Conservation (phyloP, 1,140 invertebrate genomes). For the Bombus superbus region DNA sequence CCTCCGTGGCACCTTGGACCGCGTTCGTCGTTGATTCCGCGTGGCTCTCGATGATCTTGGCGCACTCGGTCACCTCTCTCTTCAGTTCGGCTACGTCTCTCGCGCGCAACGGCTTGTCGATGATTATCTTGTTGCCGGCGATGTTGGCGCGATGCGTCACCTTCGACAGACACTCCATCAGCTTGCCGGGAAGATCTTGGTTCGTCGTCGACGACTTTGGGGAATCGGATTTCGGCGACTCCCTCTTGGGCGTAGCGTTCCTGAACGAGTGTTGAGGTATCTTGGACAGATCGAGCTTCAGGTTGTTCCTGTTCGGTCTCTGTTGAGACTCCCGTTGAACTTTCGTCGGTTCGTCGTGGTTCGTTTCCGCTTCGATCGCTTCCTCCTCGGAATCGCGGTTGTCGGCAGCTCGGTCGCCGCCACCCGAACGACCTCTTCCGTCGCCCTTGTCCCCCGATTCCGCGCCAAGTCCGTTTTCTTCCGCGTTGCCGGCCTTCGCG, state of each 20-base stretch:
- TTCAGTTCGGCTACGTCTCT: slow-evolving; percentile 67
- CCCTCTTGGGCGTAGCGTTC: slow-evolving; percentile 68
- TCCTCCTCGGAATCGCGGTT: neutral
- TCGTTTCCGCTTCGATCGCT: neutral
- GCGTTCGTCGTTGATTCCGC: slow-evolving; percentile 9
- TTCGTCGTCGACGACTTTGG: slow-evolving; percentile 25
- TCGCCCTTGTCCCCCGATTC: neutral
- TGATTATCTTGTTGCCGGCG: slow-evolving; percentile 70
- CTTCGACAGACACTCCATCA: slow-evolving; percentile 63
- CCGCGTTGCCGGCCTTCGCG: slow-evolving; percentile 39
- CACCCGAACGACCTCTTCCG: neutral
- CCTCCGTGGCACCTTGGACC: neutral
- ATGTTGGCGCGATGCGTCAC: slow-evolving; percentile 71
- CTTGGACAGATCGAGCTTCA: slow-evolving; percentile 88
- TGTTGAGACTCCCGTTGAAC: slow-evolving; percentile 9
- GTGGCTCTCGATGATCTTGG: slow-evolving; percentile 44
- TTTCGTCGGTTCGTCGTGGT: neutral
- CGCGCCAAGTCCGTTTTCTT: slow-evolving; percentile 8
- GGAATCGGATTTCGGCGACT: slow-evolving; percentile 63
- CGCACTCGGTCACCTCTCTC: slow-evolving; percentile 51
- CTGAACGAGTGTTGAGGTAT: slow-evolving; percentile 82
- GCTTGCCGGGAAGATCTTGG: slow-evolving; percentile 28
- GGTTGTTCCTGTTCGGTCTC: slow-evolving; percentile 74
- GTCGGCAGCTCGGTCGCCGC: neutral
- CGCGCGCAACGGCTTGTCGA: slow-evolving; percentile 68